phyloP scores from a whole-genome alignment of 2,113 vertebrate species.

The Euleptes europaea region DNA sequence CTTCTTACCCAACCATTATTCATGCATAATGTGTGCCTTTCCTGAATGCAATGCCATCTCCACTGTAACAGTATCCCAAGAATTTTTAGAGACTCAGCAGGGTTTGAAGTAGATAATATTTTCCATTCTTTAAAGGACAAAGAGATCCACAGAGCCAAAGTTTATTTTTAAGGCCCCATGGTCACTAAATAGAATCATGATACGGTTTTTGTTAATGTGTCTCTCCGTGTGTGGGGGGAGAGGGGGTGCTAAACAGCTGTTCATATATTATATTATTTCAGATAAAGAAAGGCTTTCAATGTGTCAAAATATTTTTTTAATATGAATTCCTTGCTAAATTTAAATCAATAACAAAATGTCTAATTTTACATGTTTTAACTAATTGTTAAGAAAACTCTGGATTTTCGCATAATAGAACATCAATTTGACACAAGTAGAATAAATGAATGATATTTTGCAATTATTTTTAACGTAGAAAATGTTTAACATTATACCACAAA shows the following conservation, averaged over 20 bases:
- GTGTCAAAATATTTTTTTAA: conserved; percentile 26
- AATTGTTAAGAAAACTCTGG: too few species aligned
- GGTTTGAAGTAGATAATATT: conserved; percentile 62
- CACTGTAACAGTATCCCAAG: conserved; percentile 40
- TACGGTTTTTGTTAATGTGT: background rate
- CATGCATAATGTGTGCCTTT: conserved; percentile 22
- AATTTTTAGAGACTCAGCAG: conserved; percentile 58
- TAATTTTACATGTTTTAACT: too few species aligned
- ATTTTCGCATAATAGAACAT: too few species aligned
- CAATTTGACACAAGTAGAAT: too few species aligned
- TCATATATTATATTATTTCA: conserved; percentile 56
- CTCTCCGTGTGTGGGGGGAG: background rate
- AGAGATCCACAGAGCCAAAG: conserved; percentile 50
- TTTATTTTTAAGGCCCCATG: conserved; percentile 61
- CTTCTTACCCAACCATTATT: conserved; percentile 31
- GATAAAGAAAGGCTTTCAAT: conserved; percentile 29
- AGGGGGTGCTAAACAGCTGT: conserved; percentile 18
- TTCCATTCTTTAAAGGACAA: conserved; percentile 64
- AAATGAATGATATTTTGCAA: too few species aligned
- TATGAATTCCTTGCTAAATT: conserved; percentile 40
- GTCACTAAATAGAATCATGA: conserved; percentile 51
- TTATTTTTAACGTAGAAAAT: too few species aligned
- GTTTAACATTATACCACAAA: too few species aligned
- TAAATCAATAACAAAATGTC: too few species aligned
- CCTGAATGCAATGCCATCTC: conserved; percentile 17